Evolutionary conservation across 1,140 invertebrate genomes (phyloP).

Genomic region (Aphelenchoides besseyi): DNA sequence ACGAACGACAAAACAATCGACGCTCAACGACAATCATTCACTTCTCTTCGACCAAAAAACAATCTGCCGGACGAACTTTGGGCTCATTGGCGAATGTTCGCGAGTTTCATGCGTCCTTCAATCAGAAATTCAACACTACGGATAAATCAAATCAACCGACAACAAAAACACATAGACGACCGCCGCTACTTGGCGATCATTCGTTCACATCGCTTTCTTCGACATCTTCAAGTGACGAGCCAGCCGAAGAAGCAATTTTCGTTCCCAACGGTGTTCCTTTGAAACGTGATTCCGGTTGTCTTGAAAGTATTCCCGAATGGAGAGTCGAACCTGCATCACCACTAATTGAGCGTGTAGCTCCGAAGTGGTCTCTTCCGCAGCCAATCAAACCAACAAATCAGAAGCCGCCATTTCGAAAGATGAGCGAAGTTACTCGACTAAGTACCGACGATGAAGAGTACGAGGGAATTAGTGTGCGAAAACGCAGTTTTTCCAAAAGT

Average conservation of each 20-base stretch:
- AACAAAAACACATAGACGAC: neutral
- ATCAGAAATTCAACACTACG: no score
- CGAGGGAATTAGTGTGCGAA: neutral
- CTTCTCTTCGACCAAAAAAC: neutral
- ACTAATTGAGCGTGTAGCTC: neutral
- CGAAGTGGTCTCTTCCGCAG: neutral
- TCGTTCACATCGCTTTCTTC: neutral
- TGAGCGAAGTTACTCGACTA: neutral
- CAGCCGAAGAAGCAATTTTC: neutral
- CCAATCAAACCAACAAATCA: neutral
- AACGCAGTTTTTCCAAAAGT: conserved; percentile 12
- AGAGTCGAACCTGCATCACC: conserved; percentile 9
- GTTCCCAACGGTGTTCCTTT: neutral
- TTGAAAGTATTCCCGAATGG: neutral
- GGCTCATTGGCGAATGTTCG: conserved; percentile 14
- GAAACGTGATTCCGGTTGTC: neutral
- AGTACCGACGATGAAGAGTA: conserved; percentile 1
- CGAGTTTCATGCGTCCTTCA: conserved; percentile 16
- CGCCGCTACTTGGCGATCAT: neutral
- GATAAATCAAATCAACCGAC: no score
- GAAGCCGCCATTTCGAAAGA: neutral
- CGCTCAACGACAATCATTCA: conserved; percentile 9
- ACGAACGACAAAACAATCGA: neutral
- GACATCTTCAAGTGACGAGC: neutral
- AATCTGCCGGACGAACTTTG: neutral